These are phyloP conservation scores for Triplophysa bombifrons DNA, from an alignment of 2,797 vertebrate genomes.

Conservation along the genomic window DNA sequence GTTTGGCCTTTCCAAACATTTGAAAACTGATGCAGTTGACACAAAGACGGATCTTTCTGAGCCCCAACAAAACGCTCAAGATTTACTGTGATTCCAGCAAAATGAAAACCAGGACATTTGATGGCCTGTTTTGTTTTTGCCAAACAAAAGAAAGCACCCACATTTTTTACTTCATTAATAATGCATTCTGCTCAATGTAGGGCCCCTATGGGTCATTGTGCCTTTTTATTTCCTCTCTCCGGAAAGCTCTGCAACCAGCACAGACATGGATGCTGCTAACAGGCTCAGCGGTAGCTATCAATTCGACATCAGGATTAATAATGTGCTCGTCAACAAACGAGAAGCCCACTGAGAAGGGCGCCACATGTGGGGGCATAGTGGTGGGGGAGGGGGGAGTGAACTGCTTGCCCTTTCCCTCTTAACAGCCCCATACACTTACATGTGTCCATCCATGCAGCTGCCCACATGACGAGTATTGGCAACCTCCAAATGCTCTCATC, in stretches of 20 bases:
- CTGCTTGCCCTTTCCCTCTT: conserved; percentile 33
- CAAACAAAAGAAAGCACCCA: background rate
- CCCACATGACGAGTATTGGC: background rate
- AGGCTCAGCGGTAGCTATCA: conserved; percentile 47
- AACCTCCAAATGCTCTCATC: conserved; percentile 21
- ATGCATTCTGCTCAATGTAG: conserved; percentile 15
- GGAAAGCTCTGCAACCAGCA: conserved; percentile 12
- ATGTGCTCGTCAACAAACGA: conserved; percentile 62
- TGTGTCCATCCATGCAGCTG: conserved; percentile 45
- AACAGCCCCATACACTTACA: conserved; percentile 21
- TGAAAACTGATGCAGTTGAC: conserved; percentile 10
- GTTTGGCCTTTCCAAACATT: no score
- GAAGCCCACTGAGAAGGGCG: conserved; percentile 23
- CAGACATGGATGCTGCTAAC: conserved; percentile 41
- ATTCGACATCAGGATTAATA: conserved; percentile 60
- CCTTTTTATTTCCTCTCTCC: conserved; percentile 29
- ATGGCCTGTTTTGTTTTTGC: conserved; percentile 23
- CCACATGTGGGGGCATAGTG: conserved; percentile 19
- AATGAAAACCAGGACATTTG: conserved; percentile 7
- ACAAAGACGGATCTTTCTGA: background rate
- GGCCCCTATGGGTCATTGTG: conserved; percentile 28
- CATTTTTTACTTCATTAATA: conserved; percentile 22
- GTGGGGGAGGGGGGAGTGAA: conserved; percentile 3
- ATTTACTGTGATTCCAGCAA: background rate
- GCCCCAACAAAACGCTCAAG: background rate